Evolutionary conservation across 2,888 invertebrate genomes (phyloP).

Genomic region (Hecatera dysodea): DNA sequence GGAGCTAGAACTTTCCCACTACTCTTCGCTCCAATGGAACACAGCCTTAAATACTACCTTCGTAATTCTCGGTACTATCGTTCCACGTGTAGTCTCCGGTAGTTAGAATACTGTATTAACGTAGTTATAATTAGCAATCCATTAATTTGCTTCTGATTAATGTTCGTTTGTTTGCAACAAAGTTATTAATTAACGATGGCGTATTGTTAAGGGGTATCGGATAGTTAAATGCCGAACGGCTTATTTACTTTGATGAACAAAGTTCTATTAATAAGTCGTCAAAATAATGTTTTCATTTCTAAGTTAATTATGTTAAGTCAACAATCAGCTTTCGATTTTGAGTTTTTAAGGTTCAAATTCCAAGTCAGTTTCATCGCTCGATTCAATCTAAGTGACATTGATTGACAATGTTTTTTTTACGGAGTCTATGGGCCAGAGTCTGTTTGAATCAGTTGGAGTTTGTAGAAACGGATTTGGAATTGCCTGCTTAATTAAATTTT

Average conservation of each 20-base stretch:
- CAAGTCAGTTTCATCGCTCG: background rate
- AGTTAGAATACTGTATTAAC: background rate
- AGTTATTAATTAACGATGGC: constrained; percentile 44
- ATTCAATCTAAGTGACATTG: background rate
- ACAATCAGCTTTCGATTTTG: background rate
- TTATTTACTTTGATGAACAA: constrained; percentile 37
- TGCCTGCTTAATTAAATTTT: no score
- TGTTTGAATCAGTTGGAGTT: no score
- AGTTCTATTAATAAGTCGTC: constrained; percentile 28
- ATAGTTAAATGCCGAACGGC: constrained; percentile 15
- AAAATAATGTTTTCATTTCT: constrained; percentile 21
- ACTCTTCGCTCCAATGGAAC: background rate
- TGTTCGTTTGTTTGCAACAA: constrained; percentile 35
- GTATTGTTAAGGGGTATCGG: constrained; percentile 11
- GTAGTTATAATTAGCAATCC: constrained; percentile 24
- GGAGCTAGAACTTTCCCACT: background rate
- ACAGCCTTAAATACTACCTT: background rate
- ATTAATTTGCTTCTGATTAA: constrained; percentile 44
- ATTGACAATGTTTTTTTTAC: no score
- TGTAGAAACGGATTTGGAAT: no score
- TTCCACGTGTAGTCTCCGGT: background rate
- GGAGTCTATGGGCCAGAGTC: no score
- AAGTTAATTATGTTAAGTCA: constrained; percentile 1
- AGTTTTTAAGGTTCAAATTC: background rate
- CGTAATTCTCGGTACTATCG: background rate